These are phyloP conservation scores for Maniola hyperantus DNA, from an alignment of 2,888 invertebrate genomes.

Conservation along the genomic window DNA sequence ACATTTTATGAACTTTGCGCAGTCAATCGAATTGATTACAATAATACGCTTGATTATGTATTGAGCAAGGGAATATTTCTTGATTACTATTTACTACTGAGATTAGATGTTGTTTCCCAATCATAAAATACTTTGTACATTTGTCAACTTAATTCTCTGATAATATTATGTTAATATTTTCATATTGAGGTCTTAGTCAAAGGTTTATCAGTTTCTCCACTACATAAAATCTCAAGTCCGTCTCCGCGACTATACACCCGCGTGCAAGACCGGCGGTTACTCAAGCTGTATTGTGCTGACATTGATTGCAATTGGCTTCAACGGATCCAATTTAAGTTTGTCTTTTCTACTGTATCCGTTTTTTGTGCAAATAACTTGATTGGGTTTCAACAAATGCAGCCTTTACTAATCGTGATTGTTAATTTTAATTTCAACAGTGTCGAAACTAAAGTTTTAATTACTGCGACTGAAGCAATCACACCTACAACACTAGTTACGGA, in stretches of 20 bases:
- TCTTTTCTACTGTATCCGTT: slow-evolving; percentile 15
- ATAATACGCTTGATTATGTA: neutral
- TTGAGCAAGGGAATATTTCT: neutral
- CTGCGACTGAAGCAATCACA: slow-evolving; percentile 7
- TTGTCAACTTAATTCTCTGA: too few relatives aligned
- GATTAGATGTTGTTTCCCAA: slow-evolving; percentile 5
- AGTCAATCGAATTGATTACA: neutral
- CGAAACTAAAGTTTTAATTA: slow-evolving; percentile 20
- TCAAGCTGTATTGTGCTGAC: slow-evolving; percentile 55
- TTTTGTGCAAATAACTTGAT: slow-evolving; percentile 12
- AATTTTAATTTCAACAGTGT: slow-evolving; percentile 18
- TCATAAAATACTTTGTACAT: neutral
- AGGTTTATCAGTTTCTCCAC: neutral
- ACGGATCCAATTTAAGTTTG: slow-evolving; percentile 19
- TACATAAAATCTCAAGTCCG: neutral
- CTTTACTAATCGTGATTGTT: slow-evolving; percentile 11
- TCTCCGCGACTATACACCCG: slow-evolving; percentile 40
- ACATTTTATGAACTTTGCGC: neutral
- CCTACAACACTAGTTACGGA: neutral
- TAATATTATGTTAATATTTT: too few relatives aligned
- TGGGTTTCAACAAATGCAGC: slow-evolving; percentile 15
- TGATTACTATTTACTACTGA: neutral
- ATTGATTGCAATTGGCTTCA: slow-evolving; percentile 29
- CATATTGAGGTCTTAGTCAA: too few relatives aligned
- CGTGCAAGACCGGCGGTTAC: slow-evolving; percentile 69